Evolutionary conservation across 1,140 invertebrate genomes (phyloP), one percentile per base, ranked within the genome.

Genomic region (Hydropsyche tenuis): DNA sequence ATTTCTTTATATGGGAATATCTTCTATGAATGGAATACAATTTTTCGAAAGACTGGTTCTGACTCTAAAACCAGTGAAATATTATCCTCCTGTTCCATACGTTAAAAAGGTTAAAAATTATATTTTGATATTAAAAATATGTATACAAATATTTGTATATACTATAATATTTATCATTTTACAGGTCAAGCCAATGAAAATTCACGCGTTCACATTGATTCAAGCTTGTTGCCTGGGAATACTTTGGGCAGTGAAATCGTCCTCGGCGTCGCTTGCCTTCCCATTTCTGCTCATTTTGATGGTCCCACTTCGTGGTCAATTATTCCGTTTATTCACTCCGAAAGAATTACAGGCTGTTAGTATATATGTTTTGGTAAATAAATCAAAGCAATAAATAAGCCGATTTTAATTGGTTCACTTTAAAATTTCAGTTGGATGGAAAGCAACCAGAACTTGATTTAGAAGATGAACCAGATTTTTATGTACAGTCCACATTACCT

Each of bases 1-100:
- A 1, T 99, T 99, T 81, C 87, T 99, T 0, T 99, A 99, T 85
- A 96, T 99, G 92, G 97, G 97, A 42, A 90, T 97, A 66, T 95
- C 95, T 0, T 94, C 96, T 0, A 92, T 96, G 45, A 93, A 91
- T 79, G 95, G 95, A 60, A 94, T 97, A 18, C 96, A 98, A 83
- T 90, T 98, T 79, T 95, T 96, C 81, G 94, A 97, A 77, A 87
- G 94, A 53, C 85, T 94, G 64, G 89, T 92, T 75, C 84, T 98
- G 7, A 89, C 97, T 51, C 91, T 98, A 75, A 96, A 97, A 90
- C 96, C 95, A 0, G 93, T 94, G 0, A 97, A 98, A 84, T 94
- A 98, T 82, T 95, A 97, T 83, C 95, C 95, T 1, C 90, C 92
- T 73, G 90, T 92, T 0, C 87, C 90, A 6, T 94, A 93, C 81